Evolutionary conservation across 2,888 invertebrate species (phyloP), one percentile per base, ranked within the genome.

Genomic region (Oscheius sp.): DNA sequence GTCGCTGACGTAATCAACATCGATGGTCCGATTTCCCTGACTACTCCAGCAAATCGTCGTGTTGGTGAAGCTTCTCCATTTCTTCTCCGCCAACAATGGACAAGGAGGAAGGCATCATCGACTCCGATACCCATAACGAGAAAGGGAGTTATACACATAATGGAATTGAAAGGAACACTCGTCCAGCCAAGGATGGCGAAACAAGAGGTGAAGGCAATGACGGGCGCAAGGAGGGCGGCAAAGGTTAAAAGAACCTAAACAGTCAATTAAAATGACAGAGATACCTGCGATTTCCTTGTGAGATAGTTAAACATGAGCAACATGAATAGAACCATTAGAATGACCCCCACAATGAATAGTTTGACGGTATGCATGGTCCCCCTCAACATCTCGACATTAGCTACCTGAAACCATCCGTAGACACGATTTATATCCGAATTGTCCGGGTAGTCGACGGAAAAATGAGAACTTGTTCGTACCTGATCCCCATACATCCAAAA

Each of bases 401-500:
- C 83, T 3, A 83, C 75, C 78, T 49, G 36, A 67, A 69, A 28
- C n/a, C 36, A 20, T 36, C 22, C n/a, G n/a, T n/a, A n/a, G n/a
- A n/a, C n/a, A n/a, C n/a, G n/a, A n/a, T n/a, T n/a, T 36, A 8
- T 8, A 8, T 36, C 41, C 41, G 41, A 9, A 36, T 9, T 17
- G 41, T 41, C 41, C 4, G 5, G 41, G 41, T 17, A 20, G 41
- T 41, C 41, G n/a, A n/a, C n/a, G n/a, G n/a, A n/a, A n/a, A n/a
- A n/a, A n/a, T 51, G n/a, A 45, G 8, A 17, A 17, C 6, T 5
- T 44, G n/a, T 26, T 32, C 67, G 8, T 44, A 76, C 74, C 67
- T 82, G 78, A 61, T 83, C 83, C 5, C 78, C 83, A 54, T 80
- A 83, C 76, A 82, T 82, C 65, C 80, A 73, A 28, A 80, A 74